These are phyloP conservation scores for Emmelina monodactyla DNA, from an alignment of 2,888 invertebrate species.

Conservation along the genomic window DNA sequence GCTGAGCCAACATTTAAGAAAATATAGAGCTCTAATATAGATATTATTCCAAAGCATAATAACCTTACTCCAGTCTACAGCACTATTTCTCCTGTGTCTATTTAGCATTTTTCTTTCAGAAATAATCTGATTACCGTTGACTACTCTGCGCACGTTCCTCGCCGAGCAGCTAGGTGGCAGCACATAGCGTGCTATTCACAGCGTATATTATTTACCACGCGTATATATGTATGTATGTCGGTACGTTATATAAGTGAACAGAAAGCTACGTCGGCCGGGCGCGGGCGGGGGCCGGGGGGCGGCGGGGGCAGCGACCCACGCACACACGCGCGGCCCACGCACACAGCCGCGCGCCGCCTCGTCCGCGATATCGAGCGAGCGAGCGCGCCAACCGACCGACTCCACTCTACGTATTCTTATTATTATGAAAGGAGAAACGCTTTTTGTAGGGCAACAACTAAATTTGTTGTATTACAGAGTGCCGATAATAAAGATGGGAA, in stretches of 20 bases:
- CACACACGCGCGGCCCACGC: constrained; percentile 24
- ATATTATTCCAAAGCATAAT: no score
- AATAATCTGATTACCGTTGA: no score
- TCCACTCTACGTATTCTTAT: constrained; percentile 71
- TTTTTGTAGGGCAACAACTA: constrained; percentile 67
- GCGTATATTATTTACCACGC: constrained; percentile 59
- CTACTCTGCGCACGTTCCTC: constrained; percentile 17
- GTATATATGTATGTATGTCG: constrained; percentile 39
- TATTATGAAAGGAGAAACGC: constrained; percentile 67
- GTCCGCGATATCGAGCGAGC: constrained; percentile 56
- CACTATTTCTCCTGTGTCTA: no score
- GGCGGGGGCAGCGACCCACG: constrained; percentile 21
- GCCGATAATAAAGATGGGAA: constrained; percentile 63
- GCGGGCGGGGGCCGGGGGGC: constrained; percentile 18
- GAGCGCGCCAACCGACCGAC: constrained; percentile 57
- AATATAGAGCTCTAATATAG: no score
- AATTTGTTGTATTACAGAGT: constrained; percentile 59
- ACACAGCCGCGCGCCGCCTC: constrained; percentile 28
- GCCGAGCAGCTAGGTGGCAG: constrained; percentile 55
- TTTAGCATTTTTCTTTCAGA: no score
- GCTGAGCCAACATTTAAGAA: no score
- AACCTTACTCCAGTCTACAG: no score
- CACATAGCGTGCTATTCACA: constrained; percentile 58
- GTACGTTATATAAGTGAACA: constrained; percentile 61
- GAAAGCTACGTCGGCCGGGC: constrained; percentile 52